These are phyloP conservation scores for Grus americana DNA, from an alignment of 2,113 vertebrate genomes.

Conservation along the genomic window DNA sequence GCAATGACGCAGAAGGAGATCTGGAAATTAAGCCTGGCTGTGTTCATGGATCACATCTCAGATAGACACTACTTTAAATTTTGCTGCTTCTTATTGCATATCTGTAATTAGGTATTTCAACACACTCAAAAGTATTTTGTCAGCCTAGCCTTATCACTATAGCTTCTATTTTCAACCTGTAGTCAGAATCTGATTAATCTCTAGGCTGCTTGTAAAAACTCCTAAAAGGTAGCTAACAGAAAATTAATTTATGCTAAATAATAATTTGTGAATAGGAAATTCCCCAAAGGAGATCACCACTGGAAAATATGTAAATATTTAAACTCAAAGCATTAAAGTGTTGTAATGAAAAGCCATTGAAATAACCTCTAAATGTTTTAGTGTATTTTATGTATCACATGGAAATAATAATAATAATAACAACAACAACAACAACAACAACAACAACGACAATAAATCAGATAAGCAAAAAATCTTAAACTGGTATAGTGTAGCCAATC, in stretches of 20 bases:
- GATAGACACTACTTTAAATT: background rate
- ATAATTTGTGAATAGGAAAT: background rate
- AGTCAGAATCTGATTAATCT: background rate
- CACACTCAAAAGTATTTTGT: background rate
- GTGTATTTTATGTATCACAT: background rate
- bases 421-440: background rate
- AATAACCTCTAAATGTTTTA: background rate
- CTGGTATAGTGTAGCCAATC: background rate
- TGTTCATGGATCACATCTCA: background rate
- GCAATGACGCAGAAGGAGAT: background rate
- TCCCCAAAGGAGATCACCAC: accelerated
- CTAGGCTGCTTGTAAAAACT: background rate
- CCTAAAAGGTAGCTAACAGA: background rate
- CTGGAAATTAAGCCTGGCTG: background rate
- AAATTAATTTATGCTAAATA: background rate
- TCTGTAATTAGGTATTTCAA: background rate
- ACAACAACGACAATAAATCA: background rate
- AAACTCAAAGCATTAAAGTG: background rate
- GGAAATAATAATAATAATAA: background rate
- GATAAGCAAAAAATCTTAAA: background rate
- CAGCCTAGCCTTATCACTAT: background rate
- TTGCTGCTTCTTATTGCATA: background rate
- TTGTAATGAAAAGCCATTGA: background rate
- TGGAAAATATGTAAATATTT: background rate
- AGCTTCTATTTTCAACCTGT: background rate